phyloP scores from a whole-genome alignment of 2,797 vertebrate species.

The Coccyzus lansbergi region DNA sequence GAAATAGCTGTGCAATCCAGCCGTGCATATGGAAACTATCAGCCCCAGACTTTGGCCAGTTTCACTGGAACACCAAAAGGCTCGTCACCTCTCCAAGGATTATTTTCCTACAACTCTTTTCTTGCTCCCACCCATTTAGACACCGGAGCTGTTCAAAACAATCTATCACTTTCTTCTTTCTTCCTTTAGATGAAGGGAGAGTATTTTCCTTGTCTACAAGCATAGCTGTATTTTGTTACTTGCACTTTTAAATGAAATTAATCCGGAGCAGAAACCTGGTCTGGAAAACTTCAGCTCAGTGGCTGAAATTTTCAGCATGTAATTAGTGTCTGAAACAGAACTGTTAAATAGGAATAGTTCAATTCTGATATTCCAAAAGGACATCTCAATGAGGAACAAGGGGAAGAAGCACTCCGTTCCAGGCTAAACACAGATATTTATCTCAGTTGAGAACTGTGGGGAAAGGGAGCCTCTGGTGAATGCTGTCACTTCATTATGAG shows the following conservation, averaged over 20 bases:
- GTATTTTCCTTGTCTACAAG: neutral
- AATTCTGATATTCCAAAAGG: neutral
- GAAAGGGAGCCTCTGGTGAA: neutral
- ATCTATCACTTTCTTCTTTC: neutral
- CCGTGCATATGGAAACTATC: constrained; percentile 49
- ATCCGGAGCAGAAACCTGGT: neutral
- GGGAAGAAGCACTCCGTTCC: neutral
- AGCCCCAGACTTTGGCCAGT: constrained; percentile 24
- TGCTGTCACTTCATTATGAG: neutral
- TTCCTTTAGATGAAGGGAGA: neutral
- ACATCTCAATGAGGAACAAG: neutral
- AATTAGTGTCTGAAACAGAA: constrained; percentile 13
- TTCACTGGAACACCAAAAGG: constrained; percentile 15
- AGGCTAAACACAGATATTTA: neutral
- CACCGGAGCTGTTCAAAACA: constrained; percentile 14
- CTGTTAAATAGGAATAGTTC: neutral
- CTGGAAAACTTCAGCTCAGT: constrained; percentile 26
- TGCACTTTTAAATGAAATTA: constrained; percentile 2
- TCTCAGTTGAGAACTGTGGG: neutral
- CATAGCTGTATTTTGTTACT: neutral
- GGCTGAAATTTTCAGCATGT: neutral
- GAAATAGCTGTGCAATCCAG: neutral
- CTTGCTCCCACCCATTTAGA: neutral
- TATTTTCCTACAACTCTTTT: constrained; percentile 43
- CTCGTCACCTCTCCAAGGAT: neutral